phyloP scores from a whole-genome alignment of 2,888 invertebrate species.

The Aphidoletes aphidimyza region DNA sequence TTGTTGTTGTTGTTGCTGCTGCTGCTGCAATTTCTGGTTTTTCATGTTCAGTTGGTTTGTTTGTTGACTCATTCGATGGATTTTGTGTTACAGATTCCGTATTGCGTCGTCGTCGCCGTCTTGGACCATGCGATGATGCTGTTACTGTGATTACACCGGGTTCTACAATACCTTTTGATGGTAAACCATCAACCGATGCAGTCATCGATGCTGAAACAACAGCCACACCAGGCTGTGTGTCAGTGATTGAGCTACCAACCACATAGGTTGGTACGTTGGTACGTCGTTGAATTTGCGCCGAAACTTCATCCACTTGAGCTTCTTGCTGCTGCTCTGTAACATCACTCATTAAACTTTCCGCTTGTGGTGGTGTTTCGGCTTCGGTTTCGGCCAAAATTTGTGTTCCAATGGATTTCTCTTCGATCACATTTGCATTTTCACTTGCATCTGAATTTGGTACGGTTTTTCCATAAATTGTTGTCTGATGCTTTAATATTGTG shows the following conservation, averaged over 20 bases:
- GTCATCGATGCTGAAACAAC: conserved; percentile 48
- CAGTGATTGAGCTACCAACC: not conserved
- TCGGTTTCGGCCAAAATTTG: not conserved
- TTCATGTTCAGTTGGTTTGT: not conserved
- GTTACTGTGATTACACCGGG: conserved; percentile 62
- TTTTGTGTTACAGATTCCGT: not conserved
- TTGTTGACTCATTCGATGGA: not conserved
- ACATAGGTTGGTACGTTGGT: conserved; percentile 39
- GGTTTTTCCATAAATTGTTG: conserved; percentile 40
- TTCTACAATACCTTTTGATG: conserved; percentile 53
- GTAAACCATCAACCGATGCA: conserved; percentile 42
- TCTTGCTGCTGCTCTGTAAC: not conserved
- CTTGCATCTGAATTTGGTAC: not conserved
- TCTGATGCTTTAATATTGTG: conserved; percentile 28
- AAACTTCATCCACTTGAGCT: not conserved
- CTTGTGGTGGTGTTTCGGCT: not conserved
- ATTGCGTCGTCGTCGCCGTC: conserved; percentile 64
- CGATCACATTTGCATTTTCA: not conserved
- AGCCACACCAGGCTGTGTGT: conserved; percentile 45
- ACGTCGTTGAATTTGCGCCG: conserved; percentile 54
- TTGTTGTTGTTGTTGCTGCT: not conserved
- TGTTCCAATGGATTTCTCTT: conserved; percentile 38
- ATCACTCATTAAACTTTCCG: not conserved
- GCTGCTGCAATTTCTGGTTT: not conserved
- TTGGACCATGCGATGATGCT: conserved; percentile 75